Evolutionary conservation across 2,113 vertebrate species (phyloP).

Genomic region (Apaloderma vittatum): DNA sequence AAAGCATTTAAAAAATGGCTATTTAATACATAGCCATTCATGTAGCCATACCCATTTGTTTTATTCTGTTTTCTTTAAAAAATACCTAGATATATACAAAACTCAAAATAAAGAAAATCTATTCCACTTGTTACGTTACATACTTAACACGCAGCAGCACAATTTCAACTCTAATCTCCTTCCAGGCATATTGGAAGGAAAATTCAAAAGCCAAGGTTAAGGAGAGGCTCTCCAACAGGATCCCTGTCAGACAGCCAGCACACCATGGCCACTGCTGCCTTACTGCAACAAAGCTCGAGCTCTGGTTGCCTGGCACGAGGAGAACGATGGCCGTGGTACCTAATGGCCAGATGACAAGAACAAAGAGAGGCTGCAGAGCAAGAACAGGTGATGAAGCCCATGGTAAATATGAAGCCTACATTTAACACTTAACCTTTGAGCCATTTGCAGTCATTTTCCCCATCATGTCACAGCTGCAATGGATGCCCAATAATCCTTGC

Average conservation of each 20-base stretch:
- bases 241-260: neutral
- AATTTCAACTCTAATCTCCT: neutral
- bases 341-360: neutral
- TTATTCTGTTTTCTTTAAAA: neutral
- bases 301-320: neutral
- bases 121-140: neutral
- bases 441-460: neutral
- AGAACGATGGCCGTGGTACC: neutral
- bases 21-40: neutral
- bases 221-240: neutral
- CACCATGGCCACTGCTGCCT: accelerated
- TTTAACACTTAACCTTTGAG: neutral
- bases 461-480: neutral
- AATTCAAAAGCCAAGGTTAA: neutral
- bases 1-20: neutral
- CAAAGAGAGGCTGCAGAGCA: neutral
- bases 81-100: neutral
- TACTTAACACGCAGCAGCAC: neutral
- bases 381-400: neutral
- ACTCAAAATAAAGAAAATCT: neutral
- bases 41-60: neutral
- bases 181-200: neutral
- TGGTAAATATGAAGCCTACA: neutral
- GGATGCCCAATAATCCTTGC: neutral
- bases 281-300: neutral